Conservation (phyloP, 2,797 vertebrate species). For the Sylvilagus floridanus region DNA sequence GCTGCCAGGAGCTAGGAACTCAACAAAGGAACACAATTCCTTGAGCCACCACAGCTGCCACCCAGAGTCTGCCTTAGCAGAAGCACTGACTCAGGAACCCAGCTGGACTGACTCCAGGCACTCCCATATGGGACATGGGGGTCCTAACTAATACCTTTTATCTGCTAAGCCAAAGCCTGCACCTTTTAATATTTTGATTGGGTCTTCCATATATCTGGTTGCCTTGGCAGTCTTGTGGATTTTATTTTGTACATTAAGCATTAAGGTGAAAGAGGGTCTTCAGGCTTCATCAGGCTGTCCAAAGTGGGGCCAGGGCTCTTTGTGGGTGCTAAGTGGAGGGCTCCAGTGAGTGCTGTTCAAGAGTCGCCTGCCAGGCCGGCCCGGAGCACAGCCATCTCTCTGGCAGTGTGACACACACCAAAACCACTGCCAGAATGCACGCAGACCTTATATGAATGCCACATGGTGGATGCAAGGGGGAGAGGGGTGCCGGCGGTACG, state of each 20-base stretch:
- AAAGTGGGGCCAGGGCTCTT: background rate
- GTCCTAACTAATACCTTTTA: background rate
- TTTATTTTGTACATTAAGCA: background rate
- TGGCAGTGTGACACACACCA: background rate
- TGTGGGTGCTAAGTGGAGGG: background rate
- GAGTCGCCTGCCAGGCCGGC: background rate
- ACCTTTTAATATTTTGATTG: background rate
- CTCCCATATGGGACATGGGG: too few relatives aligned
- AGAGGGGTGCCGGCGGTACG: background rate
- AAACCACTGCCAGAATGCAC: constrained; percentile 55
- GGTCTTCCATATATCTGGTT: background rate
- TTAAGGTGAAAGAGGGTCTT: background rate
- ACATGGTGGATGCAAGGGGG: constrained; percentile 15
- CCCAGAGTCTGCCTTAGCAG: too few relatives aligned
- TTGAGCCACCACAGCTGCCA: too few relatives aligned
- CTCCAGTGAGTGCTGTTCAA: constrained; percentile 6
- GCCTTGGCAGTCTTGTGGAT: background rate
- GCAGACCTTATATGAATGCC: constrained; percentile 58
- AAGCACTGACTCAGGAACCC: too few relatives aligned
- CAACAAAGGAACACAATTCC: too few relatives aligned
- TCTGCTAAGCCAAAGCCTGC: too few relatives aligned
- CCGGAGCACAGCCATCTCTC: background rate
- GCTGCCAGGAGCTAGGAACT: too few relatives aligned
- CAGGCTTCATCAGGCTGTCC: background rate
- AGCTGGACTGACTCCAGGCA: too few relatives aligned